These are phyloP conservation scores for Onychostoma macrolepis DNA, from an alignment of 2,113 vertebrate species.

Conservation along the genomic window DNA sequence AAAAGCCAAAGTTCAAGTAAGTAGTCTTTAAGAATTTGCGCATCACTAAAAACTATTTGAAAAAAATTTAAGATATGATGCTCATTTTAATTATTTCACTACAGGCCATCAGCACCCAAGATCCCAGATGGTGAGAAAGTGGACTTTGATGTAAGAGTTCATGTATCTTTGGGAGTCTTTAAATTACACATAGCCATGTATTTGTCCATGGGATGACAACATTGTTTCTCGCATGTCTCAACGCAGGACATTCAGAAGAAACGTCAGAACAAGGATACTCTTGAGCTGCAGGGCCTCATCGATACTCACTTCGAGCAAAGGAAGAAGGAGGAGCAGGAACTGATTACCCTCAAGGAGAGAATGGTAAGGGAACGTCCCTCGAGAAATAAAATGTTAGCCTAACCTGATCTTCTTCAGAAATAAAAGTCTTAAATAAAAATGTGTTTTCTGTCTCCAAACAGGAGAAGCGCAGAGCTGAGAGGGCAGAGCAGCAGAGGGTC, in stretches of 20 bases:
- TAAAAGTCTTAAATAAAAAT: not conserved
- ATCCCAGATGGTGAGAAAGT: slow-evolving; percentile 98
- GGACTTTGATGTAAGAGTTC: slow-evolving; percentile 95
- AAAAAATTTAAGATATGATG: not conserved
- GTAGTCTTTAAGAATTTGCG: slow-evolving; percentile 57
- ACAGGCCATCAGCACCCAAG: slow-evolving; percentile 89
- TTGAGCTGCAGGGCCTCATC: slow-evolving; percentile 94
- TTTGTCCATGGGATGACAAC: not conserved
- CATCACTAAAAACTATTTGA: not conserved
- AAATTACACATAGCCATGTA: not conserved
- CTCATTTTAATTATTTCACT: slow-evolving; percentile 34
- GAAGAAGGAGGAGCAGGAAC: slow-evolving; percentile 97
- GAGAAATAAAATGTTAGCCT: not conserved
- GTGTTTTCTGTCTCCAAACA: slow-evolving; percentile 60
- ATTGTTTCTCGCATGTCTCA: not conserved
- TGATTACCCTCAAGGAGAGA: slow-evolving; percentile 92
- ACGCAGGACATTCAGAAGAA: slow-evolving; percentile 98
- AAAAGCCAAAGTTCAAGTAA: slow-evolving; percentile 94
- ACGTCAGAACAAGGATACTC: slow-evolving; percentile 96
- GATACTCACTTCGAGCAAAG: slow-evolving; percentile 94
- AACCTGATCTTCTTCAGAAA: not conserved
- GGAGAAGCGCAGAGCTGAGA: slow-evolving; percentile 97
- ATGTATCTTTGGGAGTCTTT: not conserved
- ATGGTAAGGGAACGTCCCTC: slow-evolving; percentile 82
- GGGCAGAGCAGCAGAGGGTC: slow-evolving; percentile 93